Conservation (phyloP, 2,888 invertebrate genomes). For the Sarcophaga subvicina region DNA sequence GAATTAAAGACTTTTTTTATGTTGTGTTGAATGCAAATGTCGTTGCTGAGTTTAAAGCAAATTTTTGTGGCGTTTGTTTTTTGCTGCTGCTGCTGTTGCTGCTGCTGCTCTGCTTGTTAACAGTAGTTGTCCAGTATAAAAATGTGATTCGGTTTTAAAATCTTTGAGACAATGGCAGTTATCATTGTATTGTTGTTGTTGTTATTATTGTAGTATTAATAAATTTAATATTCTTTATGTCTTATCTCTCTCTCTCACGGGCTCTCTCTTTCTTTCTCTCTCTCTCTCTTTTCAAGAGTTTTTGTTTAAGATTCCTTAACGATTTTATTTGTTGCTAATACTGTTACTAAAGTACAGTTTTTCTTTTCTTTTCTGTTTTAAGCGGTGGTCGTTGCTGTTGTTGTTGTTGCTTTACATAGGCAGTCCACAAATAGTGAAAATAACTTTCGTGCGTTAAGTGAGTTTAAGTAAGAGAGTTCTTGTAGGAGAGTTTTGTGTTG, state of each 20-base stretch:
- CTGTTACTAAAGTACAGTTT: background rate
- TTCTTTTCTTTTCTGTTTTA: conserved; percentile 26
- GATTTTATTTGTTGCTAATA: conserved; percentile 31
- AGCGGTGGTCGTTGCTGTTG: conserved; percentile 44
- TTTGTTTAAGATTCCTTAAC: background rate
- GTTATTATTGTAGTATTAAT: conserved; percentile 4
- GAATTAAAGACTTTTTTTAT: background rate
- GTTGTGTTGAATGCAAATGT: background rate
- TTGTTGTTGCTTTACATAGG: background rate
- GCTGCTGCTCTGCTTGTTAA: conserved; percentile 1
- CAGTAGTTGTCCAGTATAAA: conserved; percentile 56
- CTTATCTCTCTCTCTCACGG: no score
- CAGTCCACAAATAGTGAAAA: background rate
- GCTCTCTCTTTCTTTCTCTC: background rate
- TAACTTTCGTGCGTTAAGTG: background rate
- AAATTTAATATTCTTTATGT: no score
- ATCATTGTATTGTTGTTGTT: conserved; percentile 42
- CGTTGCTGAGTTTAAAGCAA: no score
- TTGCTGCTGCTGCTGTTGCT: background rate
- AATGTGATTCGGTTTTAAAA: conserved; percentile 52
- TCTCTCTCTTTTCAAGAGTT: conserved; percentile 7
- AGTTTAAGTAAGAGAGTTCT: background rate
- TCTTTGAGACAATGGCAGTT: conserved; percentile 62
- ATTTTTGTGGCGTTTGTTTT: conserved; percentile 27
- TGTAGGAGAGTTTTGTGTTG: background rate